Conservation (phyloP, 2,888 invertebrate genomes). For the Eremobia ochroleuca region DNA sequence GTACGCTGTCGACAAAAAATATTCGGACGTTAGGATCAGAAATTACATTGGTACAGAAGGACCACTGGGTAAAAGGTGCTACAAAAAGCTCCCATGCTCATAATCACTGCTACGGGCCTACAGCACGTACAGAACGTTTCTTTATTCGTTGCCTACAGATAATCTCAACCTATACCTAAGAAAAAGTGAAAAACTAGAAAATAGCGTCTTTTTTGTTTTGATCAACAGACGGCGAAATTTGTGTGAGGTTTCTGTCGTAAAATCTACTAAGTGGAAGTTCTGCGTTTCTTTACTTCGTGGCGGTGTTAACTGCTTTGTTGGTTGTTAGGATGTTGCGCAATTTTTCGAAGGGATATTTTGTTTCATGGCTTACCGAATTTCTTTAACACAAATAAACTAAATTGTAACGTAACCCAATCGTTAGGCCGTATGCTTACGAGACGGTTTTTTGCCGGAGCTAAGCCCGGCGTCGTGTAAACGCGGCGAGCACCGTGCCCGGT, state of each 20-base stretch:
- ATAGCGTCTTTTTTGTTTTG: background rate
- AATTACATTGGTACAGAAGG: constrained; percentile 13
- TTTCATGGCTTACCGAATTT: background rate
- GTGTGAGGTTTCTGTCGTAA: background rate
- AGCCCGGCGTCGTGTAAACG: too few relatives aligned
- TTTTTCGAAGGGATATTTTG: constrained; percentile 49
- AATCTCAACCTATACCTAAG: background rate
- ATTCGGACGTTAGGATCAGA: constrained; percentile 64
- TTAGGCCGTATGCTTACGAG: too few relatives aligned
- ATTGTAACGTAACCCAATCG: background rate
- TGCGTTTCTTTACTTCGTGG: background rate
- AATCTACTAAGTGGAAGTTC: constrained; percentile 12
- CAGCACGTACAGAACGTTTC: background rate
- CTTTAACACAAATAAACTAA: background rate
- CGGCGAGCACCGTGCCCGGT: too few relatives aligned
- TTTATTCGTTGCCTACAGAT: background rate
- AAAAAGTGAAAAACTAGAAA: background rate
- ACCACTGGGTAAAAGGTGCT: background rate
- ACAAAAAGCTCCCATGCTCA: background rate
- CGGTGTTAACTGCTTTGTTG: constrained; percentile 28
- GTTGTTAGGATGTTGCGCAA: constrained; percentile 48
- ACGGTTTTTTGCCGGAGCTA: too few relatives aligned
- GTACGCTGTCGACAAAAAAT: constrained; percentile 73
- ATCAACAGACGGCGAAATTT: background rate
- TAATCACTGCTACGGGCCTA: background rate